Base-by-base conservation (phyloP, 1,140 invertebrate species). In the Drosophila seguyi region DNA sequence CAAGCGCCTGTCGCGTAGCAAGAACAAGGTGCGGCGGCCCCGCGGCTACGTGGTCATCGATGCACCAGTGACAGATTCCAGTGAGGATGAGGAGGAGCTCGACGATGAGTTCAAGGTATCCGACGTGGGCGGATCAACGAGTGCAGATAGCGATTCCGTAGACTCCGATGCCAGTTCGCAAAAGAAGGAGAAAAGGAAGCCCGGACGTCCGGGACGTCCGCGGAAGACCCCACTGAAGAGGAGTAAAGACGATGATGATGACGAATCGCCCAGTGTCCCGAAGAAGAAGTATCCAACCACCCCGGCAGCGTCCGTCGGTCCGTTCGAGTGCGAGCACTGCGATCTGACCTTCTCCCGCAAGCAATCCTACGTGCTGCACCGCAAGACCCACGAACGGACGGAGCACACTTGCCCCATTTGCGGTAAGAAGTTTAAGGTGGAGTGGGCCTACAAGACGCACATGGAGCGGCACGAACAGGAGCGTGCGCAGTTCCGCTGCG, bases 301-400 rank as follows among this genome's bases (percentile, higher is more conserved):
- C 20, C 48, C 45, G 14, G 14, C 25, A 55, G 56, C 31, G 34
- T 27, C 81, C 29, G 67, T 73, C 36, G 84, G 84, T n/a, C 65
- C 81, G 31, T 82, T 83, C 25, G 67, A 80, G 52, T 83, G 82
- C 42, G 67, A 87, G 29, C 72, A 83, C 8, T 91, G 88, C 71
- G 79, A 87, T 47, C 50, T 88, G 56, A 84, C 79, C 5, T 92
- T 92, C 55, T 63, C 83, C 34, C 86, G 91, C 29, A 92, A 92
- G 38, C 81, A 91, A 50, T 92, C 95, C 45, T 92, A 95, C 27
- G 91, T 92, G 22, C 82, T 93, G 48, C 94, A 95, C 69, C 93
- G 93, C 67, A 93, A 93, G 45, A 94, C 94, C 22, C 96, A 96
- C 59, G 95, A 96, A 22, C 81, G 87, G 13, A 95, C 96, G 79